A percentile compares a stretch with the other conserved stretches of the same genome.
Evolutionary conservation across 2,797 vertebrate genomes (phyloP).

Genomic region (Pangasius macronema): DNA sequence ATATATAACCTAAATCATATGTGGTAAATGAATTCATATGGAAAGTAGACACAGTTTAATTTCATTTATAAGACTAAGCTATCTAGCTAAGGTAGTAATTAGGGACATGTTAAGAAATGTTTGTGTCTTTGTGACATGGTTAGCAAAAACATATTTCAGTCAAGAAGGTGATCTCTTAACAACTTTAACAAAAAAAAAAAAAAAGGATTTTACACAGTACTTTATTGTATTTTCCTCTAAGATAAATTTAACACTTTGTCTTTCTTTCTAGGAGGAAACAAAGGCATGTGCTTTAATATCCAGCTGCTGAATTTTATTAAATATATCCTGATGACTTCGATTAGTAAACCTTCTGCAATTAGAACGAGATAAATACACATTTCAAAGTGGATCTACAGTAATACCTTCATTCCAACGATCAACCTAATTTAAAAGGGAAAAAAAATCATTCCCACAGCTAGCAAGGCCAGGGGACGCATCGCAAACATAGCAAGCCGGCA

Average conservation of each 20-base stretch:
- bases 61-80: not conserved
- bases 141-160: not conserved
- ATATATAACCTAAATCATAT: not conserved
- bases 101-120: not conserved
- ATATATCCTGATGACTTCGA: not conserved
- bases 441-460: not conserved
- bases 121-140: not conserved
- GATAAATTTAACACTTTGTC: not conserved
- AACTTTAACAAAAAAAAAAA: not conserved
- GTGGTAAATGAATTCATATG: not conserved
- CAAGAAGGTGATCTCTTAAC: not conserved
- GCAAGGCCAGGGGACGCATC: slow-evolving; percentile 29
- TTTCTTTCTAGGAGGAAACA: not conserved
- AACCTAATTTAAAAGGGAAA: not conserved
- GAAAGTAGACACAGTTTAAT: not conserved
- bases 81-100: not conserved
- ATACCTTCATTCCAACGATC: not conserved
- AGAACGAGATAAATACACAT: not conserved
- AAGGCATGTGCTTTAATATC: not conserved
- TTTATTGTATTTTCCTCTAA: not conserved
- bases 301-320: not conserved
- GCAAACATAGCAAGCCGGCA: slow-evolving; percentile 53
- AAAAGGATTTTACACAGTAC: not conserved
- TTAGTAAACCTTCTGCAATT: not conserved
- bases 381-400: not conserved